A percentile compares a stretch with the other conserved stretches of the same genome.
phyloP scores from a whole-genome alignment of 2,888 invertebrate species.

The Ypsolopha scabrella region DNA sequence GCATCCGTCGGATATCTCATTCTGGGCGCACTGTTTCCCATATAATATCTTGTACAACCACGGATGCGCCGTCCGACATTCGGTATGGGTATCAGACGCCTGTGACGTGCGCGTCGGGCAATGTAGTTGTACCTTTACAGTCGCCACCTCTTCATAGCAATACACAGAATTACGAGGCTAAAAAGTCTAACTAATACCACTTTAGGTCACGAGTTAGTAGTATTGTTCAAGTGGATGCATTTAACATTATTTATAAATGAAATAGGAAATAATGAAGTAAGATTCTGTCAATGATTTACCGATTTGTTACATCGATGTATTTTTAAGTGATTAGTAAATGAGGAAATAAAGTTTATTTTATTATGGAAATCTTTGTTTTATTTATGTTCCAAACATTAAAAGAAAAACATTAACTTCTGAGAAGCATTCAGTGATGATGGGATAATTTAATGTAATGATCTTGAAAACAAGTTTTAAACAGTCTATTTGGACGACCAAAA shows the following conservation, averaged over 20 bases:
- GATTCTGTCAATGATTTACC: slow-evolving; percentile 45
- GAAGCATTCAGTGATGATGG: no score
- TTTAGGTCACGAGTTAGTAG: neutral
- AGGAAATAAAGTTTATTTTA: slow-evolving; percentile 55
- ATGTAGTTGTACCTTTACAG: neutral
- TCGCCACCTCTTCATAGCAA: neutral
- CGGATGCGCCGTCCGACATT: no score
- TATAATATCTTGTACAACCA: no score
- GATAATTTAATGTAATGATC: no score
- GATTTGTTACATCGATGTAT: slow-evolving; percentile 59
- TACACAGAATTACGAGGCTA: neutral
- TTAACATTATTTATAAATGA: slow-evolving; percentile 2
- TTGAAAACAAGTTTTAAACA: no score
- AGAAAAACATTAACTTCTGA: no score
- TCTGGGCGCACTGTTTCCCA: no score
- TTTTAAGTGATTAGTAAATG: slow-evolving; percentile 44
- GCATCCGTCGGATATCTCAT: no score
- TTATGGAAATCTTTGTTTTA: slow-evolving; percentile 22
- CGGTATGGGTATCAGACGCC: no score
- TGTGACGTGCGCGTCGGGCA: neutral
- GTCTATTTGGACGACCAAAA: no score
- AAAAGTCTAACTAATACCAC: neutral
- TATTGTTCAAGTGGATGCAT: slow-evolving; percentile 1
- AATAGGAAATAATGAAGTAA: slow-evolving; percentile 12
- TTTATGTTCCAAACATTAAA: neutral